These are phyloP conservation scores for Lampris incognitus DNA, from an alignment of 2,113 vertebrate species.

Conservation along the genomic window DNA sequence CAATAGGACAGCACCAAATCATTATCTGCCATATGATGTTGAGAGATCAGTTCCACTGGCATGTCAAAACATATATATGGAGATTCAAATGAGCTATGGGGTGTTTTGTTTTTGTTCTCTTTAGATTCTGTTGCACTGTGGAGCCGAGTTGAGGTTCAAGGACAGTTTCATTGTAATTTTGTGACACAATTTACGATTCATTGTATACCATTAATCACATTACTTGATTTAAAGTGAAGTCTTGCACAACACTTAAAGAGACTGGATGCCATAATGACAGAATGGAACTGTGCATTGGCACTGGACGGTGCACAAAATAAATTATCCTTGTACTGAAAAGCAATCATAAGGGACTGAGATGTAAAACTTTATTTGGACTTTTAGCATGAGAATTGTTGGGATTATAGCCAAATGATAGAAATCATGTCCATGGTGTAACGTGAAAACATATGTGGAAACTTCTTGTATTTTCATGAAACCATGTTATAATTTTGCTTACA, in stretches of 20 bases:
- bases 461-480: constrained; percentile 18
- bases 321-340: constrained; percentile 9
- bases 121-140: constrained; percentile 29
- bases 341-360: constrained; percentile 30
- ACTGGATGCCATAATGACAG: constrained; percentile 8
- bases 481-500: constrained; percentile 7
- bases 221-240: background rate
- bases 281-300: constrained; percentile 2
- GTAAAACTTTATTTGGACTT: constrained; percentile 20
- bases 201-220: constrained; percentile 9
- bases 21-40: constrained; percentile 17
- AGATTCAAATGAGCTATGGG: constrained; percentile 34
- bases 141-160: constrained; percentile 22
- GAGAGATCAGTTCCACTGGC: constrained; percentile 9
- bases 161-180: constrained; percentile 19
- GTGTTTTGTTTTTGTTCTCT: background rate
- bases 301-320: background rate
- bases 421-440: constrained; percentile 22
- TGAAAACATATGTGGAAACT: constrained; percentile 22
- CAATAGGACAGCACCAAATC: constrained; percentile 14
- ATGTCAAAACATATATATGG: background rate
- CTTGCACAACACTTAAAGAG: constrained; percentile 1
- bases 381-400: constrained; percentile 26
- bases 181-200: constrained; percentile 9
- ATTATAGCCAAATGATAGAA: constrained; percentile 37